These are phyloP conservation scores for Caerostris darwini DNA, from an alignment of 1,140 invertebrate species.

Conservation along the genomic window DNA sequence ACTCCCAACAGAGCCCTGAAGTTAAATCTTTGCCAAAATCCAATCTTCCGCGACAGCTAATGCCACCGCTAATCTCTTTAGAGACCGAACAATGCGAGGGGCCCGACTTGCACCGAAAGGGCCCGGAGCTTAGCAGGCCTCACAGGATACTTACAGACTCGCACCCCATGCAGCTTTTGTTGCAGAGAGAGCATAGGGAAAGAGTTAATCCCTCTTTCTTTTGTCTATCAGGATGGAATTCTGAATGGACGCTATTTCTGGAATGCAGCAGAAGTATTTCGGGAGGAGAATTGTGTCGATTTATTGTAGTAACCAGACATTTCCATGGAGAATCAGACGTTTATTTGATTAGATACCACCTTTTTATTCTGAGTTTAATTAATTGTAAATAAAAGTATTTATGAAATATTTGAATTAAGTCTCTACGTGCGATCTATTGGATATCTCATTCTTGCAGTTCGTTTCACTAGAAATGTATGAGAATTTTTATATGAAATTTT, in stretches of 20 bases:
- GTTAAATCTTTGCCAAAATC: neutral
- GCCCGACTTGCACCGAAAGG: constrained; percentile 1
- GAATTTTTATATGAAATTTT: too few species aligned
- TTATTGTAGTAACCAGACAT: too few species aligned
- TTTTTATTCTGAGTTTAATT: too few species aligned
- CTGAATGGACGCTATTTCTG: neutral
- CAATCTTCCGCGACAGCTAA: neutral
- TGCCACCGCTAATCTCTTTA: neutral
- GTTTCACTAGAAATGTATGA: too few species aligned
- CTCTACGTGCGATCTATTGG: too few species aligned
- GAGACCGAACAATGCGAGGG: neutral
- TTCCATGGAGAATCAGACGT: too few species aligned
- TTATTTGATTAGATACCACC: too few species aligned
- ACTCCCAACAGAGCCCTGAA: neutral
- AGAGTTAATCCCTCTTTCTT: neutral
- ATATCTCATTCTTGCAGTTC: too few species aligned
- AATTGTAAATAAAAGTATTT: too few species aligned
- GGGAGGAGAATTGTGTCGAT: neutral
- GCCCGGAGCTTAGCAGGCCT: neutral
- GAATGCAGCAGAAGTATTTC: neutral
- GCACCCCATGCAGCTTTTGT: neutral
- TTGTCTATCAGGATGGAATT: neutral
- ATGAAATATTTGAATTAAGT: too few species aligned
- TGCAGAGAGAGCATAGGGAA: neutral
- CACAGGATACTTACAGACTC: neutral